Base-by-base conservation (phyloP, 2,113 vertebrate genomes). In the Tretioscincus oriximinensis region DNA sequence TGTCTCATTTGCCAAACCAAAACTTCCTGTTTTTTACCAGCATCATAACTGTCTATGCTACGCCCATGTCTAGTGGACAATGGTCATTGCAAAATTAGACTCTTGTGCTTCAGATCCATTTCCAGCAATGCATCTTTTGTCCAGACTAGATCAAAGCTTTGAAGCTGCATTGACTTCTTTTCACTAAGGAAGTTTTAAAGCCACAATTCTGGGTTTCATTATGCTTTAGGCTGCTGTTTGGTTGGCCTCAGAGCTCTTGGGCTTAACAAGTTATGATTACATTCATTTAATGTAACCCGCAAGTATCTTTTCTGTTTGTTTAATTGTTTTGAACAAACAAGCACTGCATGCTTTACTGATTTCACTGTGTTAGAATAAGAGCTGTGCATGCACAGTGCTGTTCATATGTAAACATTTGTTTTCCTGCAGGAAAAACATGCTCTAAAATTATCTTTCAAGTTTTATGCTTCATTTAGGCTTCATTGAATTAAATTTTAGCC, bases 1-100 rank as follows among this genome's bases (percentile, higher is more conserved):
- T 80, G 20, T 89, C 74, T 85, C 90, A 93, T 88, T 93, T 89
- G 81, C 88, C 51, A 85, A 31, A 16, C 49, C 68, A 49, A 90
- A 85, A 88, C 87, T 82, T 84, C 89, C 75, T 70, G 84, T 85
- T 84, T 85, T 87, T 31, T 90, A n/a, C 83, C 86, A 90, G 9
- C 47, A 24, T 77, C 78, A 71, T 21, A 49, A 78, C 82, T 91
- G 90, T 89, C 81, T 84, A 82, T 81, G 76, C 88, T 90, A 75
- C n/a, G 84, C 51, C 68, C 84, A 49, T 88, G 81, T 81, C 64
- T 87, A 83, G 9, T 47, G 93, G 73, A 89, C 88, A 88, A 60
- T 41, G 87, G 75, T 20, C 84, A 75, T 80, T 91, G 86, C 76
- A 68, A 88, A 87, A 81, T 66, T 49, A 91, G 83, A 65, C 77